A percentile compares a stretch with the other conserved stretches of the same genome.
These are phyloP conservation scores for Pungitius pungitius DNA, from an alignment of 2,113 vertebrate species.

Conservation along the genomic window DNA sequence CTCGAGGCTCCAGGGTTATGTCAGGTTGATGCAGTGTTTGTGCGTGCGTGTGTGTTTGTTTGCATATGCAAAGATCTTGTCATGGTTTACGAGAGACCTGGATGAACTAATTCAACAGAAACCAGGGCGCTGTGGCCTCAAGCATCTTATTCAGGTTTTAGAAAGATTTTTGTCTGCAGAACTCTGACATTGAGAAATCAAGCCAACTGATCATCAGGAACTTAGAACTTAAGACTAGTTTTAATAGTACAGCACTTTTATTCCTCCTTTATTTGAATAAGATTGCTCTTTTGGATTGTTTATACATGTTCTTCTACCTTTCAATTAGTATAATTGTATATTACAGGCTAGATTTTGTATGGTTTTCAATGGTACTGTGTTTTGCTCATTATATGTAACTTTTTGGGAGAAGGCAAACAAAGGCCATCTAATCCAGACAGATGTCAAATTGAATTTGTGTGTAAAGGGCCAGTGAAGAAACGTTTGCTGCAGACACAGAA, in stretches of 20 bases:
- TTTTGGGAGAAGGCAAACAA: neutral
- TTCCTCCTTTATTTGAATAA: neutral
- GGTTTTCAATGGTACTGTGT: neutral
- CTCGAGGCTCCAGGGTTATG: neutral
- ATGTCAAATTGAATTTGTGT: neutral
- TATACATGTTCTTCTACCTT: neutral
- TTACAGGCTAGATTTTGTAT: neutral
- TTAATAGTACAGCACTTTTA: too few relatives aligned
- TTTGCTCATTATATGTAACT: neutral
- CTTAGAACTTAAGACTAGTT: too few relatives aligned
- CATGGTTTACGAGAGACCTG: neutral
- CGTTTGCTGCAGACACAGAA: neutral
- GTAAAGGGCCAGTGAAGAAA: neutral
- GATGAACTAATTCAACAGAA: neutral
- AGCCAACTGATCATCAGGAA: neutral
- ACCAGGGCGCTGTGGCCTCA: neutral
- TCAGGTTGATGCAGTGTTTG: neutral
- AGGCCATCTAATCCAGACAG: neutral
- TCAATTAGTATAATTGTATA: neutral
- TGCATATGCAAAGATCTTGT: neutral
- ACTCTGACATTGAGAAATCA: neutral
- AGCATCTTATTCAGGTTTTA: neutral
- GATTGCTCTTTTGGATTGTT: neutral
- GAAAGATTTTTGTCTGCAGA: neutral
- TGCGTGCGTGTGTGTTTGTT: neutral